Evolutionary conservation across 2,888 invertebrate genomes (phyloP), one percentile per base, ranked within the genome.

Genomic region (Crocallis elinguaria): DNA sequence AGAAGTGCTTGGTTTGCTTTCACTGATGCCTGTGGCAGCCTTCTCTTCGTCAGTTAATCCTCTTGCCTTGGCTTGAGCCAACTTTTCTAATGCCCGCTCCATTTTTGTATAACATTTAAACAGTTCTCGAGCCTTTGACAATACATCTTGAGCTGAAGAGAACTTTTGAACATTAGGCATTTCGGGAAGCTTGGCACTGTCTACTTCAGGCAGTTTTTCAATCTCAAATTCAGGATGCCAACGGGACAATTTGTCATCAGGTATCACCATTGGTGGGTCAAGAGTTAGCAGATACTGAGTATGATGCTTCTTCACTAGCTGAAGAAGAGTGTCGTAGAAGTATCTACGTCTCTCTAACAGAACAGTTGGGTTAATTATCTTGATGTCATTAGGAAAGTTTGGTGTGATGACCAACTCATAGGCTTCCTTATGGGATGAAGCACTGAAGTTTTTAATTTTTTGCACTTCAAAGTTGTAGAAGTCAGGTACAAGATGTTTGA

Each of bases 191-290:
- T 92, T 91, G 0, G 93, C 92, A 48, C 92, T 80, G 61, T 94
- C 94, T 45, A 98, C 93, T 59, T 97, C 95, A 0, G 95, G 94
- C 38, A 98, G 94, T 65, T 93, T 93, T 76, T 98, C 98, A 30
- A 98, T 86, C 70, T 95, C 95, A 79, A 98, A 98, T 66, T 95
- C 95, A 1, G 98, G 97, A 93, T 98, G 98, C 98, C 98, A 98
- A 41, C 97, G 94, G 2, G 95, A 95, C 36, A 98, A 87, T 75
- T 95, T 95, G 13, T 94, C 92, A 64, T 94, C 94, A 0, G 95
- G 92, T 42, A 98, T 94, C n/a, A 88, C 80, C 87, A 98, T 93
- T 2, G 98, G 97, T 23, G 95, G 95, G 62, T 95, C 95, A 49
- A 98, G 82, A 30, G 92, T 93, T 25, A 88, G 82, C 36, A 98